Percentiles rank a stretch among this genome's conserved stretches.
Evolutionary conservation across 2,888 invertebrate genomes (phyloP).

Genomic region (Piscicola geometra): DNA sequence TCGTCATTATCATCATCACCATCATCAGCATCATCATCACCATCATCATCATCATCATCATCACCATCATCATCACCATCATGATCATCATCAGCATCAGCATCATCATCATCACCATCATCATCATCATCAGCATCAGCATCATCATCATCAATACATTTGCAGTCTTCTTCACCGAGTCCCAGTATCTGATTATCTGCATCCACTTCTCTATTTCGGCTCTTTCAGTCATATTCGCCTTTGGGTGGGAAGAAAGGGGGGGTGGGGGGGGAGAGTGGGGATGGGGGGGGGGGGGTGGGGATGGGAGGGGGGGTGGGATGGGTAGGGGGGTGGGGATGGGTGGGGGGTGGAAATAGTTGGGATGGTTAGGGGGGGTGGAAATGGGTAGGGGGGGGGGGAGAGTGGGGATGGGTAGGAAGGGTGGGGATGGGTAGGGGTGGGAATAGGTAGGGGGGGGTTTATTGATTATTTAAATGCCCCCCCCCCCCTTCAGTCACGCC

Average conservation of each 20-base stretch:
- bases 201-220: too few relatives aligned
- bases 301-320: not conserved
- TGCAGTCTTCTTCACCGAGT: not conserved
- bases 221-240: too few relatives aligned
- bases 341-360: too few relatives aligned
- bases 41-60: slow-evolving; percentile 34
- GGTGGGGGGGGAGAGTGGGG: not conserved
- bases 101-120: slow-evolving; percentile 11
- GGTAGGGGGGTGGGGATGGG: not conserved
- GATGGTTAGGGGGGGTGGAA: too few relatives aligned
- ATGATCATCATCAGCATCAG: slow-evolving; percentile 27
- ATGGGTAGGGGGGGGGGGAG: too few relatives aligned
- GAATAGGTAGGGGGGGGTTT: too few relatives aligned
- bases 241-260: not conserved
- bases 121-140: slow-evolving; percentile 5
- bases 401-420: too few relatives aligned
- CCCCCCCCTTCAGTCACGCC: too few relatives aligned
- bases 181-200: too few relatives aligned
- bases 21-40: slow-evolving; percentile 39
- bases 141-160: not conserved
- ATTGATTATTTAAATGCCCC: too few relatives aligned
- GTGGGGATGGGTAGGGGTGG: too few relatives aligned
- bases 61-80: slow-evolving; percentile 35
- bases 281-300: not conserved
- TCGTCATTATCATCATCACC: slow-evolving; percentile 40